Evolutionary conservation across 2,888 invertebrate species (phyloP).

Genomic region (Aplocera efformata): DNA sequence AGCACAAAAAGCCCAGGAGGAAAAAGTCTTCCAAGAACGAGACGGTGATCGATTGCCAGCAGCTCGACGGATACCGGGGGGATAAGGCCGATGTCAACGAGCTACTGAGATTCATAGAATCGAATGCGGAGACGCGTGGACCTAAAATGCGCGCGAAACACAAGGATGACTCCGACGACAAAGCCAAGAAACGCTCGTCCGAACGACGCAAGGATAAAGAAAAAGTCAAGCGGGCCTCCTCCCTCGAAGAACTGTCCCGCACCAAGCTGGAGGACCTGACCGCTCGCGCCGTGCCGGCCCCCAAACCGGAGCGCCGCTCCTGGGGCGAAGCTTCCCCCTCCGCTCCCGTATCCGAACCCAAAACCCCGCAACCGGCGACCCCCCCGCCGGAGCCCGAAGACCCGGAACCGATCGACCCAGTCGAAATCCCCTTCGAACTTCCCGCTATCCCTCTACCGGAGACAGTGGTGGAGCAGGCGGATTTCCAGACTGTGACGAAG

Average conservation of each 20-base stretch:
- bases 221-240: slow-evolving; percentile 85
- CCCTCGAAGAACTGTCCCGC: slow-evolving; percentile 89
- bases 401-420: slow-evolving; percentile 35
- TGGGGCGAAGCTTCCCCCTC: slow-evolving; percentile 84
- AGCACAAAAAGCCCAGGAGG: slow-evolving; percentile 78
- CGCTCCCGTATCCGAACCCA: slow-evolving; percentile 38
- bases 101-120: slow-evolving; percentile 89
- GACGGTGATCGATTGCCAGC: slow-evolving; percentile 79
- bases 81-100: slow-evolving; percentile 86
- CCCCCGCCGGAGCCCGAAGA: slow-evolving; percentile 57
- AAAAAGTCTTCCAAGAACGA: slow-evolving; percentile 82
- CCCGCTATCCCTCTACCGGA: slow-evolving; percentile 32
- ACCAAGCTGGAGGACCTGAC: slow-evolving; percentile 87
- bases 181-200: slow-evolving; percentile 75
- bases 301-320: slow-evolving; percentile 80
- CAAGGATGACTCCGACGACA: slow-evolving; percentile 67
- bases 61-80: slow-evolving; percentile 89
- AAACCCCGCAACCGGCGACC: neutral
- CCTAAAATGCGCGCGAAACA: slow-evolving; percentile 63
- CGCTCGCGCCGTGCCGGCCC: slow-evolving; percentile 51
- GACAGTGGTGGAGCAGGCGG: slow-evolving; percentile 76
- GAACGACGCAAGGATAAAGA: slow-evolving; percentile 69
- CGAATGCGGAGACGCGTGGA: slow-evolving; percentile 67
- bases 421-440: slow-evolving; percentile 3
- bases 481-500: slow-evolving; percentile 91